These are phyloP conservation scores for Notothenia coriiceps DNA, from an alignment of 2,113 vertebrate genomes.

Conservation along the genomic window DNA sequence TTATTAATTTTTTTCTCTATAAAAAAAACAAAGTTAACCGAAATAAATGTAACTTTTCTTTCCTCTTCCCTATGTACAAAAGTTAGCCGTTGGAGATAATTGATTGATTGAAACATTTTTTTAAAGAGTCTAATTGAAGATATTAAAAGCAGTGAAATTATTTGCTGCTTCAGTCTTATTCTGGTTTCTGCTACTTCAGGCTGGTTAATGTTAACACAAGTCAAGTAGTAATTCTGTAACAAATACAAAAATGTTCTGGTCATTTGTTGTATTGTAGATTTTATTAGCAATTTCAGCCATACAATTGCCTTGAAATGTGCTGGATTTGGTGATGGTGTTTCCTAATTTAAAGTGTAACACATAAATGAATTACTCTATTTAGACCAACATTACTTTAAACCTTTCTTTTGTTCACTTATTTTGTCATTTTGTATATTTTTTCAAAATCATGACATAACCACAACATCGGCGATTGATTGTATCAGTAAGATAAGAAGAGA, in stretches of 20 bases:
- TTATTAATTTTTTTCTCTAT: background rate
- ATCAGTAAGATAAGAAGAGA: background rate
- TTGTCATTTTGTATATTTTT: background rate
- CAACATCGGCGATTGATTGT: background rate
- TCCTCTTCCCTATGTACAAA: background rate
- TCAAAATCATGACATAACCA: background rate
- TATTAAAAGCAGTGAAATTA: background rate
- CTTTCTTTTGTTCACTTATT: background rate
- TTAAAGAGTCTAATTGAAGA: background rate
- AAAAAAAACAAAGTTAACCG: background rate
- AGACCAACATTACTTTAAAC: background rate
- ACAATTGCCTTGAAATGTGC: constrained; percentile 1
- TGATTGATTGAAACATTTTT: background rate
- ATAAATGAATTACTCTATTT: background rate
- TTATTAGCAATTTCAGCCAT: background rate
- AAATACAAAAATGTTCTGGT: background rate
- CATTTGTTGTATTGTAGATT: background rate
- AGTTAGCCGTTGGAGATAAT: background rate
- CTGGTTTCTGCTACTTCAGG: background rate
- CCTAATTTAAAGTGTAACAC: background rate
- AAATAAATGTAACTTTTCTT: background rate
- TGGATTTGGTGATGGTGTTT: background rate
- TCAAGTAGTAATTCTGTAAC: background rate
- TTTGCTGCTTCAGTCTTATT: background rate
- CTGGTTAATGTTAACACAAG: background rate